Evolutionary conservation across 2,113 vertebrate genomes (phyloP), one percentile per base, ranked within the genome.

Genomic region (Noturus placidus): DNA sequence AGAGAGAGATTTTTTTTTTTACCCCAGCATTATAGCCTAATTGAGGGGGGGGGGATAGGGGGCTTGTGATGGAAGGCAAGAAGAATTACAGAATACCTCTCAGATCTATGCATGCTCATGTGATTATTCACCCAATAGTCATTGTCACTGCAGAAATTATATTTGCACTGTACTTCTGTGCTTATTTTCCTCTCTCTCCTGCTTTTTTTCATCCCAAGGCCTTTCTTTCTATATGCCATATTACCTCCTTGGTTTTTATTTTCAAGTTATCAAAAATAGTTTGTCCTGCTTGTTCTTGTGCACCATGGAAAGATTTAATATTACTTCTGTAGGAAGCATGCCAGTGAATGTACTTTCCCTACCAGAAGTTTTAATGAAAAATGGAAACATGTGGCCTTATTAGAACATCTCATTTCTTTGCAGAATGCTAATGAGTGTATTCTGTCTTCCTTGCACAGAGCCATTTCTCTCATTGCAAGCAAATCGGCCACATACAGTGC

Each of bases 81-180:
- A 65, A 72, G 85, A 89, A 87, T 42, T 78, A 30, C 42, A 86
- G 30, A 82, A 86, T 14, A 20, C 19, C 27, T 33, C 33, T 89
- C 80, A 79, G 85, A 89, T 83, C 80, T 78, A 78, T 56, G 65
- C 27, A 57, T 38, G 79, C 30, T 59, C 61, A 80, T 8, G 22
- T 33, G 42, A 46, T 57, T 65, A 65, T 22, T 57, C 30, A 19
- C 77, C 50, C 11, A 82, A 20, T 7, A 27, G 30, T 33, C 70
- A 69, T 38, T 76, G 27, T 42, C 52, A 65, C 46, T 54, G 33
- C 80, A 78, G 59, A 83, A 83, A 79, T 86, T 52, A 83, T 50
- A 70, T 61, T 63, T 54, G 61, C 42, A 38, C 69, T 83, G 6
- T 19, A 50, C 20, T 76, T 74, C 67, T 82, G 27, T 33, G 22